These are phyloP conservation scores for Drosophila varians DNA, from an alignment of 1,140 invertebrate genomes.

Conservation along the genomic window DNA sequence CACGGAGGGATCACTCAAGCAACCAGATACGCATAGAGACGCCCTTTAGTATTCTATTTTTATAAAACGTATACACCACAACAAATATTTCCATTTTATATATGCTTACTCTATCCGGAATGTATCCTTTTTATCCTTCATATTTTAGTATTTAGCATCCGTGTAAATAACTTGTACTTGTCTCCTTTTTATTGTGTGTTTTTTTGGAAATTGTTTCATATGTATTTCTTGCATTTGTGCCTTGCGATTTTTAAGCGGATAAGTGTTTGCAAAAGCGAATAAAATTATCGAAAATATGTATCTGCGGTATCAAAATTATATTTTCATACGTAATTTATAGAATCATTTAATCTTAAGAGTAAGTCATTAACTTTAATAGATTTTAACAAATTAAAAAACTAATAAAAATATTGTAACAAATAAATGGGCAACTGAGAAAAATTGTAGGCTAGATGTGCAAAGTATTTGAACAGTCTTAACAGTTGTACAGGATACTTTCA, in stretches of 20 bases:
- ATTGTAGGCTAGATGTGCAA: too few species aligned
- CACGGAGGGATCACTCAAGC: conserved; percentile 38
- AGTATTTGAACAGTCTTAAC: too few species aligned
- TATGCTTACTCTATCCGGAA: conserved; percentile 24
- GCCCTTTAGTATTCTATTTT: conserved; percentile 71
- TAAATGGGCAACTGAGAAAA: too few species aligned
- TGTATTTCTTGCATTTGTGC: neutral
- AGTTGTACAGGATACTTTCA: neutral
- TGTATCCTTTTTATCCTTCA: conserved; percentile 30
- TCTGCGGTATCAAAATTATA: conserved; percentile 32
- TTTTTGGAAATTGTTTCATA: conserved; percentile 26
- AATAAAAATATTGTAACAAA: conserved; percentile 18
- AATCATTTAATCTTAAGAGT: conserved; percentile 66
- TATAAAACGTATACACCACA: conserved; percentile 67
- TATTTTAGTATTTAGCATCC: conserved; percentile 18
- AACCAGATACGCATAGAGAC: conserved; percentile 45
- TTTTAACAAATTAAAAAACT: conserved; percentile 59
- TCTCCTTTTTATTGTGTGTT: conserved; percentile 34
- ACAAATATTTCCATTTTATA: conserved; percentile 60
- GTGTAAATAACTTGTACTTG: conserved; percentile 61
- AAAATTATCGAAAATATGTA: conserved; percentile 9
- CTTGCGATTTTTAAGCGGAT: neutral
- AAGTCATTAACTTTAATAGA: conserved; percentile 79
- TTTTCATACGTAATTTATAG: conserved; percentile 28
- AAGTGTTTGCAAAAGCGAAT: conserved; percentile 27